phyloP scores from a whole-genome alignment of 1,140 invertebrate genomes.

The Bicyclus anynana region DNA sequence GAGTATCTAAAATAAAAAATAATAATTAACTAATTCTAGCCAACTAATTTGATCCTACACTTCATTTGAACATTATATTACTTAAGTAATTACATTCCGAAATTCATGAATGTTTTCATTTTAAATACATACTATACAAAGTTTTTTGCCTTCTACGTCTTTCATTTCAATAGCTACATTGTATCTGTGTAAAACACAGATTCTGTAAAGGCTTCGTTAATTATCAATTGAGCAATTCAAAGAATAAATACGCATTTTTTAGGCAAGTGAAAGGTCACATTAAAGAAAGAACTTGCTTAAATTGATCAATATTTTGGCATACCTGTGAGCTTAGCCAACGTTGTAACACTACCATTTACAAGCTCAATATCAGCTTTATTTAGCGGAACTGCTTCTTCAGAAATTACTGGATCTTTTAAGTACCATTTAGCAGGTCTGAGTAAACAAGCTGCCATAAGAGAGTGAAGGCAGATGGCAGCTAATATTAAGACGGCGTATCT shows the following conservation, averaged over 20 bases:
- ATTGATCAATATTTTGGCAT: neutral
- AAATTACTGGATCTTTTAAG: slow-evolving; percentile 55
- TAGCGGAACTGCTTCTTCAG: slow-evolving; percentile 53
- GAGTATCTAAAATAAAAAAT: slow-evolving; percentile 11
- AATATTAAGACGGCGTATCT: slow-evolving; percentile 77
- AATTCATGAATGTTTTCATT: no score
- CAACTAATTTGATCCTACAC: no score
- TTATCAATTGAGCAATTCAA: no score
- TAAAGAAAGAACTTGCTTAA: neutral
- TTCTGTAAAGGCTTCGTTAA: no score
- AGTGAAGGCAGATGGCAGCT: slow-evolving; percentile 77
- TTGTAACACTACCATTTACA: slow-evolving; percentile 45
- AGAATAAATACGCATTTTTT: no score
- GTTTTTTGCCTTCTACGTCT: no score
- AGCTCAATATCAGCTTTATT: slow-evolving; percentile 44
- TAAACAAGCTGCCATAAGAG: slow-evolving; percentile 74
- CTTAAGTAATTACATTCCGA: no score
- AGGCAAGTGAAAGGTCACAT: no score
- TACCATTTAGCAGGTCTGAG: slow-evolving; percentile 80
- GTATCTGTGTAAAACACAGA: no score
- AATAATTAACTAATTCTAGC: neutral
- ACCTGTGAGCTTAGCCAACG: slow-evolving; percentile 47
- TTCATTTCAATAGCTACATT: no score
- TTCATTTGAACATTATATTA: neutral
- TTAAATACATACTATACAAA: no score